phyloP scores from a whole-genome alignment of 2,888 invertebrate species.

The Leptinotarsa rubiginosa region DNA sequence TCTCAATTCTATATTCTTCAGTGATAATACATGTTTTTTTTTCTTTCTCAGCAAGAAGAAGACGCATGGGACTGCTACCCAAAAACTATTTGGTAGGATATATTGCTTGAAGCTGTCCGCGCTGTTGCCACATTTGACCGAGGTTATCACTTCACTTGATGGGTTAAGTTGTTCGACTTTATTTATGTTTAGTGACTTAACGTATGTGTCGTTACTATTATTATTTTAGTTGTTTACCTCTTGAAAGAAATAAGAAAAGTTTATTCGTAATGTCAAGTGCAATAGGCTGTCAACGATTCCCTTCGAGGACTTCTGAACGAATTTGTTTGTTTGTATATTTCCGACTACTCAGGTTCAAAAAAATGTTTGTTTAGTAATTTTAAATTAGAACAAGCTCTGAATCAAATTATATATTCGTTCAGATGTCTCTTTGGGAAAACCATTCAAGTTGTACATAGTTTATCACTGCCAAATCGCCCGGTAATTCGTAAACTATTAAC shows the following conservation, averaged over 20 bases:
- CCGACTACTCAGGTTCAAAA: neutral
- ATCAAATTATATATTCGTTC: neutral
- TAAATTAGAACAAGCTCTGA: neutral
- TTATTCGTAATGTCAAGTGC: constrained; percentile 31
- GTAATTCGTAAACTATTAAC: constrained; percentile 37
- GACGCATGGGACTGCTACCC: constrained; percentile 82
- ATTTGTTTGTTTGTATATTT: neutral
- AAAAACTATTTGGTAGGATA: constrained; percentile 86
- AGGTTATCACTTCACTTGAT: constrained; percentile 50
- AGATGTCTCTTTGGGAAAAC: neutral
- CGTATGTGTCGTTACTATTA: constrained; percentile 53
- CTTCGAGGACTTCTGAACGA: neutral
- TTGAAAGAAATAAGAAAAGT: constrained; percentile 14
- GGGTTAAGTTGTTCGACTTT: constrained; percentile 40
- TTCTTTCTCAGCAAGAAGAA: constrained; percentile 77
- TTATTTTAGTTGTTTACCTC: constrained; percentile 44
- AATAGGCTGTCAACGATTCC: constrained; percentile 26
- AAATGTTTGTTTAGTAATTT: neutral
- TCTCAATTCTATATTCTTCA: neutral
- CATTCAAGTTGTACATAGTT: constrained; percentile 46
- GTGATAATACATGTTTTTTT: constrained; percentile 33
- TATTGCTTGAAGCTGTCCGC: constrained; percentile 48
- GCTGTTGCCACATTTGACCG: constrained; percentile 51
- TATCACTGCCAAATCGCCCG: constrained; percentile 56
- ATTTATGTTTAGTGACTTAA: constrained; percentile 35